Conservation (phyloP, 2,888 invertebrate species). For the Archaeoteleia sp. region DNA sequence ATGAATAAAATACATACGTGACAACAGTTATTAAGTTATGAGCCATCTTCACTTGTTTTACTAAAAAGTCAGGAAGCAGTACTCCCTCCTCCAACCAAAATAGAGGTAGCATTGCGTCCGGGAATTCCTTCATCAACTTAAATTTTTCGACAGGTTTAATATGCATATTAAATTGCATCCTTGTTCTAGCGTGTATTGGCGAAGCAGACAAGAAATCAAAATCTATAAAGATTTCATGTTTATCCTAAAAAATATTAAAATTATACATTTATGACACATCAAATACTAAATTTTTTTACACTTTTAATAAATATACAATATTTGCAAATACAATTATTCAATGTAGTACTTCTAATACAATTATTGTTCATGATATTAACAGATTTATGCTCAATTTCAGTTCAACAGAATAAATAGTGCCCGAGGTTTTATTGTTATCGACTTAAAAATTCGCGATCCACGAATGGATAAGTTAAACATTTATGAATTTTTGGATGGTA, state of each 20-base stretch:
- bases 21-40: constrained; percentile 49
- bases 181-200: constrained; percentile 83
- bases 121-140: constrained; percentile 80
- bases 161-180: constrained; percentile 85
- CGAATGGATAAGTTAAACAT: too few relatives aligned
- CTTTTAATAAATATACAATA: too few relatives aligned
- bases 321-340: too few relatives aligned
- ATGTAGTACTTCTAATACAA: too few relatives aligned
- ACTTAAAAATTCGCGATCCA: too few relatives aligned
- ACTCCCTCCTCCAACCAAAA: constrained; percentile 88
- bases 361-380: too few relatives aligned
- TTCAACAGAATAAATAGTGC: too few relatives aligned
- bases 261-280: too few relatives aligned
- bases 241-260: constrained; percentile 75
- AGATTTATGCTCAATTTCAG: too few relatives aligned
- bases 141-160: constrained; percentile 81
- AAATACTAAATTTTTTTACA: too few relatives aligned
- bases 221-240: constrained; percentile 85
- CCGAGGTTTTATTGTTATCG: too few relatives aligned
- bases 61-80: constrained; percentile 60
- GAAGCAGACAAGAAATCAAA: constrained; percentile 88
- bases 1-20: constrained; percentile 60
- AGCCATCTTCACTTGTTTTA: constrained; percentile 62
- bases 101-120: constrained; percentile 81
- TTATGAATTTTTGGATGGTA: too few relatives aligned